Percentiles rank a stretch among this genome's conserved stretches.
Evolutionary conservation across 1,140 invertebrate species (phyloP).

Genomic region (Cataglyphis hispanica): DNA sequence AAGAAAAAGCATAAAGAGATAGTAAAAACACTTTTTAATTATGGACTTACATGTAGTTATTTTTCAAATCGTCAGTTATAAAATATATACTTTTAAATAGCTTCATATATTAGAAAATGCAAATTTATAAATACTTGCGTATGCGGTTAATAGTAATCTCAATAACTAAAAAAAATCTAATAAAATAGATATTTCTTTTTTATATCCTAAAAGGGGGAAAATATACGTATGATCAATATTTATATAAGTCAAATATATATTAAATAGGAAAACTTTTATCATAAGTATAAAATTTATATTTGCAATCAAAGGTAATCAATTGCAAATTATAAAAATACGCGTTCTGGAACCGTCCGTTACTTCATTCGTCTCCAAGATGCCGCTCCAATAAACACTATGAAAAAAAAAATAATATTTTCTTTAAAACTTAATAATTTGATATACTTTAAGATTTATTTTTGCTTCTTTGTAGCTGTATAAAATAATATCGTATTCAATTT

Average conservation of each 20-base stretch:
- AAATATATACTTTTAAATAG: neutral
- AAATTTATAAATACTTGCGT: neutral
- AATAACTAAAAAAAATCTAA: neutral
- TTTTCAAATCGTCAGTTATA: neutral
- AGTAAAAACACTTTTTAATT: neutral
- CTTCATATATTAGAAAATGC: neutral
- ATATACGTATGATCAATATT: neutral
- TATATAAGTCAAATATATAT: neutral
- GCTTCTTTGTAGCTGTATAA: neutral
- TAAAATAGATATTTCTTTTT: neutral
- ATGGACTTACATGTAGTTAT: neutral
- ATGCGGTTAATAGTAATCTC: neutral
- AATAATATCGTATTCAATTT: neutral
- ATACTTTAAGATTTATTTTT: neutral
- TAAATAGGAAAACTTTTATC: neutral
- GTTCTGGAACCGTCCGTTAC: neutral
- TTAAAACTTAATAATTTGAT: conserved; percentile 9
- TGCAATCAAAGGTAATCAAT: conserved; percentile 20
- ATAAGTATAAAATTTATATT: conserved; percentile 32
- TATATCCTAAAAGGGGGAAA: neutral
- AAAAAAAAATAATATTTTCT: neutral
- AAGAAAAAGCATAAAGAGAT: neutral
- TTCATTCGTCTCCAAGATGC: neutral
- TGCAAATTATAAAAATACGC: neutral
- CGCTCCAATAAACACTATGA: neutral